Base-by-base conservation (phyloP, 1,140 invertebrate genomes). In the Agrilus planipennis region DNA sequence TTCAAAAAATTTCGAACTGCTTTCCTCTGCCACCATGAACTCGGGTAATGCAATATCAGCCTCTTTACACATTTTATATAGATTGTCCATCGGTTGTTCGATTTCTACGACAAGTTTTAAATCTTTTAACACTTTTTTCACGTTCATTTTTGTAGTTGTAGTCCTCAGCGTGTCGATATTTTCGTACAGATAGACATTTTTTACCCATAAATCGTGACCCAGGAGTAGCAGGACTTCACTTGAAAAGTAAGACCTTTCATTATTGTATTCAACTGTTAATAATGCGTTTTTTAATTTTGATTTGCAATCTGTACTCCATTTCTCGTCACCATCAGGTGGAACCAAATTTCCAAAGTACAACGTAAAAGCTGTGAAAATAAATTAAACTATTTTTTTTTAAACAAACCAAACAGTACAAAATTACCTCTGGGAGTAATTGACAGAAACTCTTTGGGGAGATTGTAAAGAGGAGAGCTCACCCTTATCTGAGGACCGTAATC, bases 331-430 rank as follows among this genome's bases (percentile, higher is more conserved):
- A 31, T 31, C 29, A 10, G 29, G 10, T 6, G 29, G 29, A 6
- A 31, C 29, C 10, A 31, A 6, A 31, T 31, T 31, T 12, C 7
- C 29, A 10, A 31, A 12, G 15, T 31, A 12, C 6, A 31, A n/a
- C n/a, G n/a, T n/a, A n/a, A n/a, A n/a, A n/a, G n/a, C n/a, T n/a
- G n/a, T n/a, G n/a, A n/a, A n/a, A n/a, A n/a, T n/a, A n/a, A n/a
- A n/a, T n/a, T n/a, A n/a, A n/a, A n/a, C n/a, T n/a, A n/a, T n/a
- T 34, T 39, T 19, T 44, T 36, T 14, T 45, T 37, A 2, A 55
- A 45, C 5, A 25, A 29, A 20, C 46, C 42, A 28, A 42, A 55
- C n/a, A 57, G 41, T 7, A 45, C 32, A 9, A 57, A 35, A 17
- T 54, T 52, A n/a, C n/a, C n/a, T n/a, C n/a, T n/a, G 3, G 14